Conservation (phyloP, 2,797 vertebrate genomes). For the Alosa sapidissima region DNA sequence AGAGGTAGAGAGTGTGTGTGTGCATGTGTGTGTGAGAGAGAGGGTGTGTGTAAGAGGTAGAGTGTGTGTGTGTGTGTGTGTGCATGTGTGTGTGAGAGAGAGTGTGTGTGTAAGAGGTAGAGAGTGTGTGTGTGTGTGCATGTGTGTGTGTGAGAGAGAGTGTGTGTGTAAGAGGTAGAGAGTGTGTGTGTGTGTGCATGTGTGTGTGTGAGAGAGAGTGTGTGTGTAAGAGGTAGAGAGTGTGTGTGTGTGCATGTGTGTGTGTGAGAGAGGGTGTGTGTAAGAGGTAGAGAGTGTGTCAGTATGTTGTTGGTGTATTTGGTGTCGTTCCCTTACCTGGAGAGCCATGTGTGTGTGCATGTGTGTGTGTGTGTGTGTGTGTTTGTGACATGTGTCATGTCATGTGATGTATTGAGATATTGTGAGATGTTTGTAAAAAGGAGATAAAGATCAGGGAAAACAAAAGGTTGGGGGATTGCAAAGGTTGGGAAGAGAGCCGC, state of each 20-base stretch:
- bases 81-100: neutral
- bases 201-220: too few relatives aligned
- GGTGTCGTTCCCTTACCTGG: too few relatives aligned
- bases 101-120: neutral
- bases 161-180: neutral
- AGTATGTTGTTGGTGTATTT: too few relatives aligned
- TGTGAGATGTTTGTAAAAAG: neutral
- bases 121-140: neutral
- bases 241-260: too few relatives aligned
- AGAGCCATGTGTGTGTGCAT: neutral
- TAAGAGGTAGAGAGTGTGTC: neutral
- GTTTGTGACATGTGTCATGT: neutral
- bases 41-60: neutral
- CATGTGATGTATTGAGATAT: neutral
- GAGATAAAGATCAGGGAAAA: neutral
- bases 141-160: neutral
- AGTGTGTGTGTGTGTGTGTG: neutral
- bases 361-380: neutral
- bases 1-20: too few relatives aligned
- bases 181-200: neutral
- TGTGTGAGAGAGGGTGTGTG: too few relatives aligned
- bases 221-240: too few relatives aligned
- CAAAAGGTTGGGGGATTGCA: too few relatives aligned
- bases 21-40: neutral
- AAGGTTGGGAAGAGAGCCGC: too few relatives aligned